phyloP scores from a whole-genome alignment of 2,797 vertebrate species.

The Brotogeris chrysoptera region DNA sequence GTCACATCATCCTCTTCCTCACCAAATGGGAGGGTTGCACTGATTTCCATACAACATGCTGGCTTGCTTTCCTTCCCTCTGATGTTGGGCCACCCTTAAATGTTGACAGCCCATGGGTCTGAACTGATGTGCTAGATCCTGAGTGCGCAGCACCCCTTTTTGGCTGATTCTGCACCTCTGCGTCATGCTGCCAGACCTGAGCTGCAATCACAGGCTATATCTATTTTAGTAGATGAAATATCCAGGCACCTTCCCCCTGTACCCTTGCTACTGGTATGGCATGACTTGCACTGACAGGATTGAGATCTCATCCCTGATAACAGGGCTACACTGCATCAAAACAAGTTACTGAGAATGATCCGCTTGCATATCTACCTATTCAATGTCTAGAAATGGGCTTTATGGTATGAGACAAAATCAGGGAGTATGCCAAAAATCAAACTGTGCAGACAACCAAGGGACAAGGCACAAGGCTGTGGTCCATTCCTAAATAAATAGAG shows the following conservation, averaged over 20 bases:
- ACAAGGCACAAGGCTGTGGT: neutral
- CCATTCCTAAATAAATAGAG: neutral
- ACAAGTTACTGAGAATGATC: neutral
- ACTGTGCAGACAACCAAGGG: neutral
- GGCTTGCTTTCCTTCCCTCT: neutral
- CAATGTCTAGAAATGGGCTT: rapidly evolving
- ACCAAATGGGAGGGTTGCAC: neutral
- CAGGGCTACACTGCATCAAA: neutral
- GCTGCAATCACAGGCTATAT: neutral
- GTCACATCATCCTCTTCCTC: neutral
- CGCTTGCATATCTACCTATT: neutral
- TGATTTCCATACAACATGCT: neutral
- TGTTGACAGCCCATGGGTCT: neutral
- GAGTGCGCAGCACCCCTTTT: neutral
- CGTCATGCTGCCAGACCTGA: neutral
- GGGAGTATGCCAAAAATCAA: neutral
- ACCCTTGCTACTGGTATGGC: neutral
- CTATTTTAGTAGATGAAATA: neutral
- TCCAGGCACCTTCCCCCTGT: neutral
- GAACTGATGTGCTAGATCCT: neutral
- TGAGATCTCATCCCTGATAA: neutral
- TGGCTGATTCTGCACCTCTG: neutral
- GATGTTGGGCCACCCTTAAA: neutral
- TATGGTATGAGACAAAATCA: neutral
- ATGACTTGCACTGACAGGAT: neutral